These are phyloP conservation scores for Euphonia xanthogaster DNA, from an alignment of 2,797 vertebrate species.

Conservation along the genomic window DNA sequence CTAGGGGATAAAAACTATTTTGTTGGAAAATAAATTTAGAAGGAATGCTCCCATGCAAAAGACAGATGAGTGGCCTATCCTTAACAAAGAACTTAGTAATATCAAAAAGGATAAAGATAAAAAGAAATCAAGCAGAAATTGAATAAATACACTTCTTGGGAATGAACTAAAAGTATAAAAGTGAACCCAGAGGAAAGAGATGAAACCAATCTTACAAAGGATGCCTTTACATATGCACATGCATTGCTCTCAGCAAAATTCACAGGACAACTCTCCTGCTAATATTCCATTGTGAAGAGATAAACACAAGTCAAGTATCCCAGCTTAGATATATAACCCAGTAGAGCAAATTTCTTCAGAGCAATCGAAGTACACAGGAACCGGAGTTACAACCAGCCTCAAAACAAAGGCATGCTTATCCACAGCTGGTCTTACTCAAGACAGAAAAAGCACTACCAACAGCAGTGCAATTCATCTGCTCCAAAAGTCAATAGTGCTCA, in stretches of 20 bases:
- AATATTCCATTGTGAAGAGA: background rate
- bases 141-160: background rate
- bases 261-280: background rate
- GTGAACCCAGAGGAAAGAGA: background rate
- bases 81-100: background rate
- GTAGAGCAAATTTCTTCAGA: background rate
- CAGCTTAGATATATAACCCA: background rate
- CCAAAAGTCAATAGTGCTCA: background rate
- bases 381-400: background rate
- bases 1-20: background rate
- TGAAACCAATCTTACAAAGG: fast-evolving
- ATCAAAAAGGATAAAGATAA: background rate
- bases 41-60: background rate
- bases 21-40: background rate
- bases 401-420: background rate
- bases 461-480: background rate
- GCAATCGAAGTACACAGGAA: background rate
- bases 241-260: background rate
- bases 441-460: background rate
- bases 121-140: background rate
- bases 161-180: background rate
- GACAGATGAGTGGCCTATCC: background rate
- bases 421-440: background rate
- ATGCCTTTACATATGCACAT: background rate
- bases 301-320: background rate